Evolutionary conservation across 2,888 invertebrate genomes (phyloP), one percentile per base, ranked within the genome.

Genomic region (Epirrhoe alternata): DNA sequence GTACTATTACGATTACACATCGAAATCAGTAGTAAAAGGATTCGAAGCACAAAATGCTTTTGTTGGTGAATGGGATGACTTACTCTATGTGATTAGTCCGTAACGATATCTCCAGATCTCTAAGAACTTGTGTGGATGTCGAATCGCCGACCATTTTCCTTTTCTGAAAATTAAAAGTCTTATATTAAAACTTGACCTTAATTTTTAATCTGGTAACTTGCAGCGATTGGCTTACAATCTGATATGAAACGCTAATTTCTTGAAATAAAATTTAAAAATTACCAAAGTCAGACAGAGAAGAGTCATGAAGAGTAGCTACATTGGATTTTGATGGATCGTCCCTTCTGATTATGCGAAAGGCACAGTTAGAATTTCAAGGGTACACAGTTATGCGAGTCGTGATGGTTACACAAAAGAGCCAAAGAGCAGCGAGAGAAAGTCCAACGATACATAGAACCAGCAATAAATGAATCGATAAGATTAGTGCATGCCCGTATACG

Each of bases 81-180:
- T 90, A 98, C 98, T 99, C 99, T 87, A 99, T 99, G 92, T 98
- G 98, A 94, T 99, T 99, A 74, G 99, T 99, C 83, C 99, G 96
- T 81, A 99, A 94, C 53, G 99, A 99, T 86, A 99, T 99, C 95
- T 99, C 99, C 88, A 99, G 94, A 94, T 99, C 99, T 83, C 99
- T 95, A 71, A 99, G 95, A 78, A 99, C 98, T 95, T 99, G 99
- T 53, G 99, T 99, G 64, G 99, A 99, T 69, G 99, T 99, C 58
- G 98, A 97, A 87, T 99, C 98, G 68, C 98, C 98, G 70, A 99
- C 97, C 96, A 98, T 97, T 95, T 98, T 98, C 86, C 98, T 95
- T 95, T 98, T 99, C 98, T 99, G 96, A 69, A 95, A 96, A 72
- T 16, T 1, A 65, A 66, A 66, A 64, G 24, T 3, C 24, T 24